A percentile compares a stretch with the other conserved stretches of the same genome.
phyloP scores from a whole-genome alignment of 2,113 vertebrate species.

The Chlamydotis undulata region DNA sequence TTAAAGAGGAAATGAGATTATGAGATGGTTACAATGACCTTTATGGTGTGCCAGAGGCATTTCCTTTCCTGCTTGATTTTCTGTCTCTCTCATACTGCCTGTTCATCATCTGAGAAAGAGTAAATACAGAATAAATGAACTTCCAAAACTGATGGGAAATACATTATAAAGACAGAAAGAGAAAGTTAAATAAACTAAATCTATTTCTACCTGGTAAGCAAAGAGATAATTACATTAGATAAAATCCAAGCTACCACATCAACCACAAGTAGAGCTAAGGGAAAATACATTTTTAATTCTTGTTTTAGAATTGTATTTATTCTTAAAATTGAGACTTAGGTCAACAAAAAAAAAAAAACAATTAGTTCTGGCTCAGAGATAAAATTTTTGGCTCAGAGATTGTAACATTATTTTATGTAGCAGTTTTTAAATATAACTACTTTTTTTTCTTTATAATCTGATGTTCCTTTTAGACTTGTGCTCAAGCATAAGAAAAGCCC shows the following conservation, averaged over 20 bases:
- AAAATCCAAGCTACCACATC: neutral
- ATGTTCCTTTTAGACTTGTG: neutral
- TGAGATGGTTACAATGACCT: constrained; percentile 39
- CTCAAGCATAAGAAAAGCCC: neutral
- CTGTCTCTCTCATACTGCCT: neutral
- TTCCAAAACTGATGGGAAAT: neutral
- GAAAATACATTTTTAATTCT: neutral
- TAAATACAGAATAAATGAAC: neutral
- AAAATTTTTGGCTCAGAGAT: neutral
- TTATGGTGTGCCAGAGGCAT: constrained; percentile 28
- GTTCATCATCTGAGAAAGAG: neutral
- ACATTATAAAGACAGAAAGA: constrained; percentile 1
- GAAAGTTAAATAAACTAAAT: constrained; percentile 6
- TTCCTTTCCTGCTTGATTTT: constrained; percentile 42
- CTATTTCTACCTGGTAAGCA: neutral
- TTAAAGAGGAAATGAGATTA: constrained; percentile 61
- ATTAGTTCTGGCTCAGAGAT: neutral
- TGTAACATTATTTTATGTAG: neutral
- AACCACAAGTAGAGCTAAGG: neutral
- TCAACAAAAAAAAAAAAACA: neutral
- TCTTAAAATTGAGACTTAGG: neutral
- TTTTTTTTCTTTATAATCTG: neutral
- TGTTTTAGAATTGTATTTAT: neutral
- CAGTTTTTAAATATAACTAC: neutral
- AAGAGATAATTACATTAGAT: neutral